Evolutionary conservation across 92 coral and sea anemone species (phyloP).

Genomic region (Umimayanthus kanabou): DNA sequence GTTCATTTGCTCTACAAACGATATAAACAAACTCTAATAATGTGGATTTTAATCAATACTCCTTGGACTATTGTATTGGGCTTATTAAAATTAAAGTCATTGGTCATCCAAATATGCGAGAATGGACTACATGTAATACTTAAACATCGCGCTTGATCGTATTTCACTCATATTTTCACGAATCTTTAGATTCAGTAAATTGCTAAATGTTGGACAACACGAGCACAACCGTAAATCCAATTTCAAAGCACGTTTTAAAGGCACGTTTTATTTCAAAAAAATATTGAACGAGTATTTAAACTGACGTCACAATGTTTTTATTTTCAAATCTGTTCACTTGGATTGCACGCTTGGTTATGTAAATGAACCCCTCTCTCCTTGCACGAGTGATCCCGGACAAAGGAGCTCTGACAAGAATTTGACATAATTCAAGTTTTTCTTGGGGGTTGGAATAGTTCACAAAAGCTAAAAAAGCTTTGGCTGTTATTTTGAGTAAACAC

Average conservation of each 20-base stretch:
- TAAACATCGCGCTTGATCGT: too few species aligned
- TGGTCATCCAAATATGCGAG: not conserved
- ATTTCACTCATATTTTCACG: too few species aligned
- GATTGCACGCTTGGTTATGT: slow-evolving; percentile 21
- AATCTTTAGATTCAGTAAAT: not conserved
- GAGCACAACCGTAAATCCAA: not conserved
- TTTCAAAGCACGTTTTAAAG: too few species aligned
- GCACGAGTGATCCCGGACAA: slow-evolving; percentile 26
- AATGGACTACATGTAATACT: not conserved
- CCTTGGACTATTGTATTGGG: not conserved
- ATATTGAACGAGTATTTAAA: not conserved
- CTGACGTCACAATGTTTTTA: not conserved
- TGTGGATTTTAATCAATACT: too few species aligned
- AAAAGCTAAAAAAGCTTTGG: slow-evolving; percentile 38
- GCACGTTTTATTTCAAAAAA: too few species aligned
- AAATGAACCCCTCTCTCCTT: slow-evolving; percentile 11
- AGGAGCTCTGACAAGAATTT: slow-evolving; percentile 29
- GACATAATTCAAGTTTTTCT: slow-evolving; percentile 45
- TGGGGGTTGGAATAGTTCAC: slow-evolving; percentile 22
- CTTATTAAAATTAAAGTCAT: too few species aligned
- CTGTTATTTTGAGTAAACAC: slow-evolving; percentile 34
- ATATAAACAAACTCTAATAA: too few species aligned
- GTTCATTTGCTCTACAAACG: too few species aligned
- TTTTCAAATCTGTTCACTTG: not conserved
- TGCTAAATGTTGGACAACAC: not conserved